Evolutionary conservation across 2,113 vertebrate genomes (phyloP), one percentile per base, ranked within the genome.

Genomic region (Albula glossodonta): DNA sequence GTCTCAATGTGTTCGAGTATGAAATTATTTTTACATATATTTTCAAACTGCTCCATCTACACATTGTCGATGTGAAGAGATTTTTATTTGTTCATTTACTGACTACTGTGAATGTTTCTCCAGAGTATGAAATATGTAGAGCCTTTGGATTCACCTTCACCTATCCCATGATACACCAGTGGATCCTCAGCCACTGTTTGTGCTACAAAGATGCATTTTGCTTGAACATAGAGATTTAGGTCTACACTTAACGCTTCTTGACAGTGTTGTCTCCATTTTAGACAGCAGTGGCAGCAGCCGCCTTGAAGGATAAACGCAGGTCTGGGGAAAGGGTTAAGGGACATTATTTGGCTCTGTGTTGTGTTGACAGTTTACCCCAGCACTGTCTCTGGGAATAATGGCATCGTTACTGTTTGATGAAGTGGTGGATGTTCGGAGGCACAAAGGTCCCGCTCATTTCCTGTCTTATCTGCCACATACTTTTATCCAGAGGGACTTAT

Each of bases 401-500:
- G 70, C 70, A 74, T 74, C 70, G 70, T 74, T 74, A 74, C 25
- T 1, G 70, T 31, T 19, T 74, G 70, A 74, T 74, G 70, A 74
- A 74, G 70, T 74, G n/a, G n/a, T 31, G 70, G 70, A 74, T 74
- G 22, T 74, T 74, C 31, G 31, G 70, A 74, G 31, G 70, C 70
- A 31, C 70, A 74, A 74, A 74, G 70, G 70, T 74, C 70, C 22
- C 8, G 4, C n/a, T 74, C 70, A 22, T 31, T 74, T 74, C n/a
- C 70, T 74, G 22, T 74, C 70, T n/a, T 19, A 74, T 74, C 70
- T 74, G 70, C 22, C 70, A 74, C 22, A 31, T 31, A 31, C 70
- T 74, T 74, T 74, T 74, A 74, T 74, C 70, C 22, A n/a, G 70
- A 31, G 70, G n/a, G 70, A 74, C 70, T n/a, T 74, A 74, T 31